A percentile compares a stretch with the other conserved stretches of the same genome.
phyloP scores from a whole-genome alignment of 1,140 invertebrate genomes.

The Battus philenor region DNA sequence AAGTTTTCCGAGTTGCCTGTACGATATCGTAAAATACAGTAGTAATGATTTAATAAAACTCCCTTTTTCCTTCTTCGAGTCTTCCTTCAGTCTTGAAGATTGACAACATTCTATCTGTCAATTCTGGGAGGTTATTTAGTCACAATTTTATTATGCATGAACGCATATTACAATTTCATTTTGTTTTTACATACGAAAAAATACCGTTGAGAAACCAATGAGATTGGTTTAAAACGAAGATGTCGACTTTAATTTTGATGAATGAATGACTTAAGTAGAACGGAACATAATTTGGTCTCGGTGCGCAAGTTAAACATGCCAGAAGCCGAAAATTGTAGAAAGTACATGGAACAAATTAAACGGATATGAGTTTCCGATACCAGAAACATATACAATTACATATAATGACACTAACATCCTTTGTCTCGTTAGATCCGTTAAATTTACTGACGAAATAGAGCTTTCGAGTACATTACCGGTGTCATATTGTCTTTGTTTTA shows the following conservation, averaged over 20 bases:
- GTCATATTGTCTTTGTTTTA: no score
- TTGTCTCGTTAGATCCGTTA: no score
- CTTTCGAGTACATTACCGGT: no score
- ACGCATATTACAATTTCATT: no score
- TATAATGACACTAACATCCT: not conserved
- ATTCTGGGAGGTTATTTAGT: not conserved
- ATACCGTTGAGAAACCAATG: not conserved
- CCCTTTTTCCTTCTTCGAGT: not conserved
- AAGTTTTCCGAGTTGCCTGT: no score
- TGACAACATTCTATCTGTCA: not conserved
- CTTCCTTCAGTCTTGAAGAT: no score
- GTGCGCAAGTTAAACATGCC: not conserved
- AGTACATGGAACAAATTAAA: slow-evolving; percentile 2
- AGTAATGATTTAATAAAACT: not conserved
- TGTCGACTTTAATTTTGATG: slow-evolving; percentile 28
- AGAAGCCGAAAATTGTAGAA: slow-evolving; percentile 4
- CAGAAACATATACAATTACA: not conserved
- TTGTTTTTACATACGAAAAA: not conserved
- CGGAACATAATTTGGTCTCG: not conserved
- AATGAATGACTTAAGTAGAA: slow-evolving; percentile 21
- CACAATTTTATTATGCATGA: no score
- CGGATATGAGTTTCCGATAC: slow-evolving; percentile 7
- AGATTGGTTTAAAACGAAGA: slow-evolving; percentile 17
- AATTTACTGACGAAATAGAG: no score
- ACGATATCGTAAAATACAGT: no score